phyloP scores from a whole-genome alignment of 2,888 invertebrate species.

The Chymomyza caudatula region DNA sequence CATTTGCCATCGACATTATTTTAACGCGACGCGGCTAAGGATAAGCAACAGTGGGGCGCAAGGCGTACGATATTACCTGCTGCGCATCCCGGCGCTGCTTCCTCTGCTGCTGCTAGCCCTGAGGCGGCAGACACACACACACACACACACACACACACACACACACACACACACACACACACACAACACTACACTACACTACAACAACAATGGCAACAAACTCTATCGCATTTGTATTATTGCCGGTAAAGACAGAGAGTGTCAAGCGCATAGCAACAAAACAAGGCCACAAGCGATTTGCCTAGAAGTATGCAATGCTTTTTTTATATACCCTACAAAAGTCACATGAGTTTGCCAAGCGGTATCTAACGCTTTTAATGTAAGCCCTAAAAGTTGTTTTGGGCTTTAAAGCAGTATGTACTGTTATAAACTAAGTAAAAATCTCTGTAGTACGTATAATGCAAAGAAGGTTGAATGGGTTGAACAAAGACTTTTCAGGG shows the following conservation, averaged over 20 bases:
- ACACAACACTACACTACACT: background rate
- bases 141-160: no score
- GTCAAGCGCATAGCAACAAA: background rate
- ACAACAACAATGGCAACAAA: background rate
- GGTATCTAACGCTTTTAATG: background rate
- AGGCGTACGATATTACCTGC: background rate
- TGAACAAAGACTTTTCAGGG: no score
- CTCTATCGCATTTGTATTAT: background rate
- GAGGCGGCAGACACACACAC: no score
- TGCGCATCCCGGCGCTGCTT: background rate
- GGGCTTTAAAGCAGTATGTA: no score
- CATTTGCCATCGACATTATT: slow-evolving; percentile 58
- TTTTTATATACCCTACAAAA: background rate
- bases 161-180: no score
- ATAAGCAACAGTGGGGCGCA: background rate
- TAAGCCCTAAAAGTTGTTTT: no score
- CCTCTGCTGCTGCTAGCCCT: background rate
- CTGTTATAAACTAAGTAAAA: no score
- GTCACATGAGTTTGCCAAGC: background rate
- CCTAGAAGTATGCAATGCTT: slow-evolving; percentile 56
- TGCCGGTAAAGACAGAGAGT: background rate
- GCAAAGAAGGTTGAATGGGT: no score
- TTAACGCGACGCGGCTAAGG: slow-evolving; percentile 16
- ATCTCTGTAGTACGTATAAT: no score
- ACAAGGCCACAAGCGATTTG: background rate